A percentile compares a stretch with the other conserved stretches of the same genome.
phyloP scores from a whole-genome alignment of 1,140 invertebrate species.

The Choristoneura fumiferana region DNA sequence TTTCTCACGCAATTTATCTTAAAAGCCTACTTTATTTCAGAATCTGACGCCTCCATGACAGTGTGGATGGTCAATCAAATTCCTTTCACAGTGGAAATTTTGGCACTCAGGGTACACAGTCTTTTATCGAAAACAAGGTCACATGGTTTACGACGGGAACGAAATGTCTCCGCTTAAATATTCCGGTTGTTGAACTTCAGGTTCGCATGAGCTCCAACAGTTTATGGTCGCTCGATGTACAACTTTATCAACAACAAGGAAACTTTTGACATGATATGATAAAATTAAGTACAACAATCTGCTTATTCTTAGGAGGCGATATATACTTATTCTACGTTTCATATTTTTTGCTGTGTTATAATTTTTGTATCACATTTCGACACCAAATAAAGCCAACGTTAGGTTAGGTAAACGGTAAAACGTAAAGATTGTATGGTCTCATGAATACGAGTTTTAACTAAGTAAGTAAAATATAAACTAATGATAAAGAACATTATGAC shows the following conservation, averaged over 20 bases:
- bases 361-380: too few relatives aligned
- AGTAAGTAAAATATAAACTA: too few relatives aligned
- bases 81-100: conserved; percentile 15
- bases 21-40: conserved; percentile 16
- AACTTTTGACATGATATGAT: conserved; percentile 8
- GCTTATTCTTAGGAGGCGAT: neutral
- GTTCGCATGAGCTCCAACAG: conserved; percentile 4
- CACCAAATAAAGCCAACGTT: neutral
- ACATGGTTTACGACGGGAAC: conserved; percentile 1
- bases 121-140: neutral
- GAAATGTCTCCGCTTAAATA: neutral
- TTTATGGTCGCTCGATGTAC: neutral
- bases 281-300: neutral
- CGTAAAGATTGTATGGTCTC: too few relatives aligned
- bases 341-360: too few relatives aligned
- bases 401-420: neutral
- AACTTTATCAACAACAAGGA: conserved; percentile 11
- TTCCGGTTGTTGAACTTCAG: conserved; percentile 1
- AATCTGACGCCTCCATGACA: conserved; percentile 7
- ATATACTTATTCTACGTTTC: too few relatives aligned
- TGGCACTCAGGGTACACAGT: neutral
- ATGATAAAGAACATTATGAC: too few relatives aligned
- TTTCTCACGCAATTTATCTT: conserved; percentile 13
- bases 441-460: too few relatives aligned
- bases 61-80: conserved; percentile 16